A percentile compares a stretch with the other conserved stretches of the same genome.
Conservation (phyloP, 2,113 vertebrate species). For the Aepyceros melampus region DNA sequence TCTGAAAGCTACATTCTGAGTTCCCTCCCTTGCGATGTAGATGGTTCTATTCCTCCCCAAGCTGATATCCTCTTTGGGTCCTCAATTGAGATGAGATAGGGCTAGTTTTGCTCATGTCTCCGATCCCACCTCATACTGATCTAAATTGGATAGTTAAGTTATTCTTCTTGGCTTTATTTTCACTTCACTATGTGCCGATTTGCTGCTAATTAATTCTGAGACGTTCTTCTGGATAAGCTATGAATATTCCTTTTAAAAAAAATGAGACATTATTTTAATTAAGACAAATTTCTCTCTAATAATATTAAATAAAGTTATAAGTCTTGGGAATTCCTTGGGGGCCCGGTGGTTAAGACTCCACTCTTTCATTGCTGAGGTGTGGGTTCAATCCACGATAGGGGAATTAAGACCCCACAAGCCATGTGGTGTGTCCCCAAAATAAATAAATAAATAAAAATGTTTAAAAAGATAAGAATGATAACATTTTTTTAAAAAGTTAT, state of each 20-base stretch:
- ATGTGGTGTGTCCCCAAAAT: not conserved
- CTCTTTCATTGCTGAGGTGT: not conserved
- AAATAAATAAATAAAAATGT: not conserved
- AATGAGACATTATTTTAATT: not conserved
- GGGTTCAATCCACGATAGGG: not conserved
- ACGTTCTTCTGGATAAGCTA: not conserved
- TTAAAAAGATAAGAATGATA: not conserved
- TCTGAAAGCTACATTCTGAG: not conserved
- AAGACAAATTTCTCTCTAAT: not conserved
- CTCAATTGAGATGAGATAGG: not conserved
- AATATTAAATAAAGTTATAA: not conserved
- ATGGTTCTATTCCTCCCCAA: not conserved
- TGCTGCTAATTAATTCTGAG: not conserved
- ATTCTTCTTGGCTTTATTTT: not conserved
- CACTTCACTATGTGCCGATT: not conserved
- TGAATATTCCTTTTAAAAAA: not conserved
- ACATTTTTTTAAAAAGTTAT: not conserved
- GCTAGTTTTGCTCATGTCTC: not conserved
- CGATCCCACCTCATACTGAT: not conserved
- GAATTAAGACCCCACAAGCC: not conserved
- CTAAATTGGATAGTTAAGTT: not conserved
- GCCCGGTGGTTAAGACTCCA: not conserved
- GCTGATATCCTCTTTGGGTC: not conserved
- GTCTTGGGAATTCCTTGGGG: not conserved
- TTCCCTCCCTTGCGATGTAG: not conserved